Evolutionary conservation across 1,140 invertebrate genomes (phyloP).

Genomic region (Muscidifurax raptorellus): DNA sequence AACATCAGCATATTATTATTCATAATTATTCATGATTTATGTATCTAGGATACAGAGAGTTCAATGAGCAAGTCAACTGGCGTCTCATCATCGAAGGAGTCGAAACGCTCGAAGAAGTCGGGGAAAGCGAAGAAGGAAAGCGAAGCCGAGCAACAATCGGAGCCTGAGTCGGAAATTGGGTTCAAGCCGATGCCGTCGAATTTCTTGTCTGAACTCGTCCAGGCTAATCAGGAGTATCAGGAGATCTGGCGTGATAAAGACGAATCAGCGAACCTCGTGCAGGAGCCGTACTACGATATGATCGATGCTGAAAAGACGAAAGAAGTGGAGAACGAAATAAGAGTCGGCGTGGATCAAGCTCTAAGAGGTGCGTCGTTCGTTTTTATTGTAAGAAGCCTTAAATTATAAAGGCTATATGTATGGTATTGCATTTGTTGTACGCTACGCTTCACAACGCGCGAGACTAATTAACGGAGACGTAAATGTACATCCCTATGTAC

Average conservation of each 20-base stretch:
- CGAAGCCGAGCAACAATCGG: slow-evolving; percentile 77
- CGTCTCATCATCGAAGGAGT: slow-evolving; percentile 86
- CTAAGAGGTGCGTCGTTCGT: slow-evolving; percentile 79
- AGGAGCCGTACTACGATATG: slow-evolving; percentile 87
- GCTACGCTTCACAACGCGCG: neutral
- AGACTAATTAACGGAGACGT: slow-evolving; percentile 9
- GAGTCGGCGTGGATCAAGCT: slow-evolving; percentile 88
- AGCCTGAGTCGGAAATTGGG: slow-evolving; percentile 78
- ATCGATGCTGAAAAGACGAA: slow-evolving; percentile 88
- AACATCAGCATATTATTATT: neutral
- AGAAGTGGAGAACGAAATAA: slow-evolving; percentile 89
- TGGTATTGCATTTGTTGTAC: neutral
- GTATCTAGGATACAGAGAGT: slow-evolving; percentile 80
- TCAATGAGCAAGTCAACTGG: slow-evolving; percentile 86
- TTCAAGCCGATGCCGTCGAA: slow-evolving; percentile 75
- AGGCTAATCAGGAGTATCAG: slow-evolving; percentile 75
- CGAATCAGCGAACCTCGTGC: slow-evolving; percentile 82
- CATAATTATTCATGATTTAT: neutral
- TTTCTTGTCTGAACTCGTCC: slow-evolving; percentile 74
- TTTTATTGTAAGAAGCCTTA: neutral
- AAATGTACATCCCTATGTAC: no score
- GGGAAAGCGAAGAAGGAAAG: slow-evolving; percentile 72
- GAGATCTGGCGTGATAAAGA: slow-evolving; percentile 89
- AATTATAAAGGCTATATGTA: neutral
- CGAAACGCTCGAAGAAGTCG: slow-evolving; percentile 82